Base-by-base conservation (phyloP, 2,797 vertebrate species). In the Rallus crepitans region DNA sequence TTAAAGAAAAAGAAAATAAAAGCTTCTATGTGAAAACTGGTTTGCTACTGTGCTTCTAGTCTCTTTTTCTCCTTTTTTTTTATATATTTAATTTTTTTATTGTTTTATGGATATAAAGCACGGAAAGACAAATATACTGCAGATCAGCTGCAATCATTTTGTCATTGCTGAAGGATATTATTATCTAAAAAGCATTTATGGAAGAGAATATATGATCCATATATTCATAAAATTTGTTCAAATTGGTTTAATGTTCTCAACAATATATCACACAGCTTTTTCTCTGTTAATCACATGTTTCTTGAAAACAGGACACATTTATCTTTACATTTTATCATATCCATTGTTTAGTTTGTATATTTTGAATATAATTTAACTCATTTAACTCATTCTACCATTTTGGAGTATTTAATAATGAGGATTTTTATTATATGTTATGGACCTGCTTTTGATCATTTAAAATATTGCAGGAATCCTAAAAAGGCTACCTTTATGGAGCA, bases 171-270 rank as follows among this genome's bases (percentile, higher is more conserved):
- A 93, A 84, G 70, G 82, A 94, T 90, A 95, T 93, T 94, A 94
- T 92, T 91, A 89, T 88, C 52, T 88, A 82, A 90, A 97, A 95
- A 72, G 42, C 66, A 84, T 86, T 96, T 95, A 84, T 78, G 17
- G n/a, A 91, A 69, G 40, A 89, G 65, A 93, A 94, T 91, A 96
- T 96, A 88, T 76, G 93, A 90, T 90, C 76, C 91, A 92, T 88
- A 87, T 86, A 96, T 96, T 93, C n/a, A 75, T 83, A 93, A 91
- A 93, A 95, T 70, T 96, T 89, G 8, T 93, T 92, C 73, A 91
- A 88, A 94, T 94, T 91, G 39, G 39, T 94, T 94, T 93, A 91
- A 94, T 63, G 55, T 53, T 91, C 39, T 81, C 63, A 83, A 79
- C n/a, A 93, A 63, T 92, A 93, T 72, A 88, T 94, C 82, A 95